These are phyloP conservation scores for Remorina albescens DNA, from an alignment of 2,797 vertebrate species.

Conservation along the genomic window DNA sequence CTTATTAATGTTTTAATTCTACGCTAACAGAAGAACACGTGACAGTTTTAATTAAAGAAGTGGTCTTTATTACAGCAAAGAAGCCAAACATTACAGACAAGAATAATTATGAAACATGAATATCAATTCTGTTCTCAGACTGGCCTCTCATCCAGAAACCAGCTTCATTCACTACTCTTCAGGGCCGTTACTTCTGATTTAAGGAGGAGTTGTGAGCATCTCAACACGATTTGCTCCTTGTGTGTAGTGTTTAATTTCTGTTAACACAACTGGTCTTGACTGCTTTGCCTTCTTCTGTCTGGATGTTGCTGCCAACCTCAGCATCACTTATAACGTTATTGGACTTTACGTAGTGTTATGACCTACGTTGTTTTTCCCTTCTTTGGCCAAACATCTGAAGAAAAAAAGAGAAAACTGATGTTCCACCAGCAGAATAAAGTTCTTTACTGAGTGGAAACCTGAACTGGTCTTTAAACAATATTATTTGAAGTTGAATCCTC, in stretches of 20 bases:
- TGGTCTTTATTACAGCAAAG: constrained; percentile 84
- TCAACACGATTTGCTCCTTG: constrained; percentile 17
- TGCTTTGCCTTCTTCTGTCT: constrained; percentile 31
- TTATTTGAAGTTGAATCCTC: constrained; percentile 45
- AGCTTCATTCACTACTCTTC: constrained; percentile 56
- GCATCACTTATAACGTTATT: background rate
- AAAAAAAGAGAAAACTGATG: constrained; percentile 44
- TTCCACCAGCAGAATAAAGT: constrained; percentile 48
- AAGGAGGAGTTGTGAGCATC: constrained; percentile 13
- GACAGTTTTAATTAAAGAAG: constrained; percentile 72
- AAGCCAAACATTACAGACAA: constrained; percentile 85
- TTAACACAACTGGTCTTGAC: background rate
- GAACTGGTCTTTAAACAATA: constrained; percentile 45
- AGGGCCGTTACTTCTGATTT: constrained; percentile 49
- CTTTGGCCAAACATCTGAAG: constrained; percentile 51
- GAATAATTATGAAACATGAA: constrained; percentile 78
- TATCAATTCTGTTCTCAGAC: constrained; percentile 62
- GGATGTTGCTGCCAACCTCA: constrained; percentile 31
- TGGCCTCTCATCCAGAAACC: constrained; percentile 60
- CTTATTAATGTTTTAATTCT: background rate
- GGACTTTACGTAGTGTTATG: background rate
- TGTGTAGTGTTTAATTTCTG: background rate
- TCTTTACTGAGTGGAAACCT: constrained; percentile 41
- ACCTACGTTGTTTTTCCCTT: constrained; percentile 27
- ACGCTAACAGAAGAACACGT: constrained; percentile 1